Conservation (phyloP, 2,113 vertebrate species). For the Phrynosoma platyrhinos region DNA sequence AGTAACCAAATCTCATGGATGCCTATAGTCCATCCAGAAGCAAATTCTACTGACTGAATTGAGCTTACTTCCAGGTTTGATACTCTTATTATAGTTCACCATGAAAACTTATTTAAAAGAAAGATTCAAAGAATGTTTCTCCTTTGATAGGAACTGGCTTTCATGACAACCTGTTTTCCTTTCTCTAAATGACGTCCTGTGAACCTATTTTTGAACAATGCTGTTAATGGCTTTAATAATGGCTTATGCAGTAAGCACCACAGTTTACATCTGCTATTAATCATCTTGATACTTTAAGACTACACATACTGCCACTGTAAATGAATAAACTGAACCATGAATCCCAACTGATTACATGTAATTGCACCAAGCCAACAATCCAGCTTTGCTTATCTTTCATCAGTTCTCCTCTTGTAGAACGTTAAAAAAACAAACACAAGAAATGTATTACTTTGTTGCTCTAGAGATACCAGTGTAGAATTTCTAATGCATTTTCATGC, state of each 20-base stretch:
- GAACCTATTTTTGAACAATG: slow-evolving; percentile 45
- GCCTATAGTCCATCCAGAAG: neutral
- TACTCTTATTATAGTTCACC: neutral
- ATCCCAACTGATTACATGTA: slow-evolving; percentile 43
- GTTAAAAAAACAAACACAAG: neutral
- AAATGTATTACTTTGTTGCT: slow-evolving; percentile 34
- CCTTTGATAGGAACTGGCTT: neutral
- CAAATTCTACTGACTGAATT: neutral
- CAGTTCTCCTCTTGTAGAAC: slow-evolving; percentile 40
- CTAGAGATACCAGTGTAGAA: slow-evolving; percentile 21
- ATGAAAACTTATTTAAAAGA: neutral
- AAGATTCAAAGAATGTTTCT: neutral
- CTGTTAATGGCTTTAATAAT: slow-evolving; percentile 64
- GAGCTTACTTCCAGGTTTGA: neutral
- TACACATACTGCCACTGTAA: slow-evolving; percentile 42
- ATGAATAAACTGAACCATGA: slow-evolving; percentile 53
- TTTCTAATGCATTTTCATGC: slow-evolving; percentile 42
- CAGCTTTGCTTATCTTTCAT: slow-evolving; percentile 29
- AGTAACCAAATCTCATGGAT: neutral
- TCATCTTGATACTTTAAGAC: slow-evolving; percentile 46
- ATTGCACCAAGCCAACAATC: slow-evolving; percentile 46
- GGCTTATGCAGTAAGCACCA: slow-evolving; percentile 50
- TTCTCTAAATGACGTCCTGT: slow-evolving; percentile 46
- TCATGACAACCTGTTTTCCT: slow-evolving; percentile 38
- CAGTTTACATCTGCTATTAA: slow-evolving; percentile 62